Evolutionary conservation across 2,113 vertebrate genomes (phyloP), one percentile per base, ranked within the genome.

Genomic region (Neofelis nebulosa): DNA sequence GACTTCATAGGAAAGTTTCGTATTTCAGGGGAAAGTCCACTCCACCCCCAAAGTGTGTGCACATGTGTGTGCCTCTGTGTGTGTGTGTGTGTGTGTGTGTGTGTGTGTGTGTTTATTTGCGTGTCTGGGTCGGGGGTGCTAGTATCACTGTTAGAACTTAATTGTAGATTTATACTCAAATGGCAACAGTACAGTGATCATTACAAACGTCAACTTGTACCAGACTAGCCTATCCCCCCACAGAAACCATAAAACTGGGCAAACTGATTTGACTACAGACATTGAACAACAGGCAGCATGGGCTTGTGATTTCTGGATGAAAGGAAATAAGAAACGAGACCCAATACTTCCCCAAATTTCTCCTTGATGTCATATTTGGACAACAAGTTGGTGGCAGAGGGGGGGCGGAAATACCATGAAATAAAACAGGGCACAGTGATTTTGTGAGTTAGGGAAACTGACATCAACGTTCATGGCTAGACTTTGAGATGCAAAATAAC

Each of bases 401-500:
- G 1, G 50, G 19, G 7, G 4, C 1, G 23, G 9, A 1, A 68
- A 10, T 10, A 27, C 4, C 45, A 3, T 23, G 7, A 69, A 69
- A 86, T 3, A 76, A 45, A 45, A 16, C 4, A 27, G 4, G n/a
- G 4, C 45, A 69, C 10, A 8, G 84, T 3, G 18, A 19, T 68
- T 31, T 68, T 66, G 15, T 21, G 29, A 50, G 19, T 45, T 50
- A 15, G 33, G 38, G 27, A 84, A 41, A 41, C 38, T 31, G 13
- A 52, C n/a, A 52, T 18, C 21, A 52, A 36, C 18, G 23, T 27
- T 52, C 84, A 52, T 33, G 33, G 8, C 45, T 69, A 15, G 33
- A 29, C n/a, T 50, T 52, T 36, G 14, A 52, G 13, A 66, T 36
- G 7, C 33, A 71, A 36, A 52, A 71, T 52, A 85, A 48, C 38